A percentile compares a stretch with the other conserved stretches of the same genome.
Conservation (phyloP, 2,888 invertebrate genomes). For the Crocallis elinguaria region DNA sequence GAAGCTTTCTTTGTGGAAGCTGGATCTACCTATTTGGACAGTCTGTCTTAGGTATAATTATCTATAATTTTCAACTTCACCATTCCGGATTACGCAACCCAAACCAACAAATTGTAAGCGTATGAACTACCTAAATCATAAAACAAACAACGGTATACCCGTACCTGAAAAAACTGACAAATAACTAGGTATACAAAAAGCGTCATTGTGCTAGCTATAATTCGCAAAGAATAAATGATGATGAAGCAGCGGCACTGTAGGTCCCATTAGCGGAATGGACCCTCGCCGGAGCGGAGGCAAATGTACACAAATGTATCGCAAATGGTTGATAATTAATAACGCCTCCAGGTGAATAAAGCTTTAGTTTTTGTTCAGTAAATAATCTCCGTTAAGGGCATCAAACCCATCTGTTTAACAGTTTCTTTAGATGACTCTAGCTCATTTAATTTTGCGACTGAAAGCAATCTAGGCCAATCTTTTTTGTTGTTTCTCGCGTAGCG, state of each 20-base stretch:
- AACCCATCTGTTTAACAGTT: conserved; percentile 22
- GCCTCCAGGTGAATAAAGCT: conserved; percentile 12
- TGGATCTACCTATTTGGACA: too few relatives aligned
- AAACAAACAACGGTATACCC: conserved; percentile 21
- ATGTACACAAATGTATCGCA: conserved; percentile 15
- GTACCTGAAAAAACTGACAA: conserved; percentile 16
- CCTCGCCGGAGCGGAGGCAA: conserved; percentile 1
- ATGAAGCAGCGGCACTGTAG: conserved; percentile 19
- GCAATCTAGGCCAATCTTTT: background rate
- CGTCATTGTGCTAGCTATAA: conserved; percentile 12
- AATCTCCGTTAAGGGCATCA: conserved; percentile 28
- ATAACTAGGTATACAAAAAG: conserved; percentile 18
- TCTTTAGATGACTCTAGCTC: background rate
- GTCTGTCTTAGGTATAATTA: too few relatives aligned
- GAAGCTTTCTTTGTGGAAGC: too few relatives aligned
- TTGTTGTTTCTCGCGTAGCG: too few relatives aligned
- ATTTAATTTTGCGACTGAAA: background rate
- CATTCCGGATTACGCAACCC: too few relatives aligned
- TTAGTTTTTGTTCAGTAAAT: conserved; percentile 23
- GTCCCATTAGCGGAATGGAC: conserved; percentile 25
- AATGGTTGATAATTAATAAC: conserved; percentile 24
- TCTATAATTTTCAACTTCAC: too few relatives aligned
- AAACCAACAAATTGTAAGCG: too few relatives aligned
- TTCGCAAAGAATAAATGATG: conserved; percentile 24
- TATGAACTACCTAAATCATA: conserved; percentile 22